Evolutionary conservation across 2,888 invertebrate genomes (phyloP), one percentile per base, ranked within the genome.

Genomic region (Phyto melanocephala): DNA sequence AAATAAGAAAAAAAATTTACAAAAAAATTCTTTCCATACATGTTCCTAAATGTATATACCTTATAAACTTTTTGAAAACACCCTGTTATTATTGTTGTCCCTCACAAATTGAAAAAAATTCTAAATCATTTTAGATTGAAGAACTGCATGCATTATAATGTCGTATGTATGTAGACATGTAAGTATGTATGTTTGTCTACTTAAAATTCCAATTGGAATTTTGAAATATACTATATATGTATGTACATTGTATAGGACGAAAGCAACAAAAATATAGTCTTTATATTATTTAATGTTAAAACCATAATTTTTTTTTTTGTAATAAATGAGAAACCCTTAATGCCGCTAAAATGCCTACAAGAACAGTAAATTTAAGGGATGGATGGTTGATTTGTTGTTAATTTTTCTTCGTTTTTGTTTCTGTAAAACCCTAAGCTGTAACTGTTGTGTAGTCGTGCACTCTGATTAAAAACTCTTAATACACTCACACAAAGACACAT

Each of bases 401-500:
- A 79, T 74, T 74, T 52, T 50, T 22, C 33, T 65, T n/a, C n/a
- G n/a, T 11, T 65, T 58, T 22, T 6, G 28, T 28, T 35, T 47
- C 50, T 47, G 22, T 68, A 54, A 77, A 77, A 77, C 24, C 71
- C 63, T 67, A 74, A 79, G 52, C 79, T 28, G 72, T 79, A 79
- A 72, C 72, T 79, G 67, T 67, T 67, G 28, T 22, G 65, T 52
- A 67, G 24, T 60, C 70, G 65, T 56, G 63, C 60, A 82, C 82
- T 82, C 79, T 82, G 82, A 82, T 82, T 82, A 82, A 71, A 74
- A 70, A 75, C 67, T 74, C 62, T 65, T 71, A 72, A 81, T 24
- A 65, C 62, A 70, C 40, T 40, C 22, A 77, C 40, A 70, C 37
- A 60, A 22, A 67, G 20, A 35, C 13, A 47, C 4, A 37, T 28